These are phyloP conservation scores for Percopsis omiscomaycus DNA, from an alignment of 2,797 vertebrate species.

Conservation along the genomic window DNA sequence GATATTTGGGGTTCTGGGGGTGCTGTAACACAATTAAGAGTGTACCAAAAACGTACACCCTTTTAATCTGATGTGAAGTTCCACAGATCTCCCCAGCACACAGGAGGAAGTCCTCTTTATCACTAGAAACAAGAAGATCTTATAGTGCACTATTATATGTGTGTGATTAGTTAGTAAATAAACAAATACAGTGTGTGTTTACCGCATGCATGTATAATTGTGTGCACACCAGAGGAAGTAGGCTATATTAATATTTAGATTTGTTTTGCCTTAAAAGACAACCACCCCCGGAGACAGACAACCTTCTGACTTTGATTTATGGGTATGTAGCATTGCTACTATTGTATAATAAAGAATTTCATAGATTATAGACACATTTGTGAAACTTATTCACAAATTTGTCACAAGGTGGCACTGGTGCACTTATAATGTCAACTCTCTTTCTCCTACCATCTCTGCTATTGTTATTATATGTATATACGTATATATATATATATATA, in stretches of 20 bases:
- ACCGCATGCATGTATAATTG: neutral
- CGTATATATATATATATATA: too few species aligned
- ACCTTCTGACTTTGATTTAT: conserved; percentile 64
- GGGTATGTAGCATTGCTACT: conserved; percentile 55
- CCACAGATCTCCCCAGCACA: conserved; percentile 21
- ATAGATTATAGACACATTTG: neutral
- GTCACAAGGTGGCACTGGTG: conserved; percentile 65
- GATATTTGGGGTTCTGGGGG: too few species aligned
- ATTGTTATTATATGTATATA: conserved; percentile 31
- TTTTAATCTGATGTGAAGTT: conserved; percentile 18
- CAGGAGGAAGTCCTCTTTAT: conserved; percentile 12
- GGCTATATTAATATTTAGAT: conserved; percentile 22
- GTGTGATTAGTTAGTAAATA: neutral
- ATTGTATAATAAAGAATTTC: conserved; percentile 15
- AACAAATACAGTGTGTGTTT: neutral
- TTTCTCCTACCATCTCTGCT: conserved; percentile 26
- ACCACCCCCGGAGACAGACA: conserved; percentile 53
- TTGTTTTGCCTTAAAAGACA: conserved; percentile 36
- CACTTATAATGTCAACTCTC: conserved; percentile 20
- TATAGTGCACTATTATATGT: neutral
- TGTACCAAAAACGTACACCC: too few species aligned
- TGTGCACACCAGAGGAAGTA: conserved; percentile 30
- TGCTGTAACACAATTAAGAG: too few species aligned
- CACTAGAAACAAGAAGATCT: too few species aligned
- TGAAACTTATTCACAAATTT: conserved; percentile 17